Percentiles rank a stretch among this genome's conserved stretches.
phyloP scores from a whole-genome alignment of 2,113 vertebrate species.

The Sarotherodon lohbergeri region DNA sequence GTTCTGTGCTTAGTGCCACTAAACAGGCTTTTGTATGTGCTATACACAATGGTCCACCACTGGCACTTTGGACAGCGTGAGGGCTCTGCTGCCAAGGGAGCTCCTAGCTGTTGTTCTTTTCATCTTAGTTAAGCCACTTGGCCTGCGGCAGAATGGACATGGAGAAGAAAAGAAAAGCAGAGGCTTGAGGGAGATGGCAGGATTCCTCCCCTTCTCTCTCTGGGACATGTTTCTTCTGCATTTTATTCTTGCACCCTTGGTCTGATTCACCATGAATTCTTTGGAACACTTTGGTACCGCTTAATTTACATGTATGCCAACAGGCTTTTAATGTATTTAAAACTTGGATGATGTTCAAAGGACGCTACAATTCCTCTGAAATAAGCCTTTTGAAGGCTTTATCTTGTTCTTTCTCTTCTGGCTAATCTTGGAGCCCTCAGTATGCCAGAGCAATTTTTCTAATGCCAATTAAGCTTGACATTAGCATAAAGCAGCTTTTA shows the following conservation, averaged over 20 bases:
- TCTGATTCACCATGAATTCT: constrained; percentile 86
- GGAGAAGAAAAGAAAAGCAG: constrained; percentile 60
- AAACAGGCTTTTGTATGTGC: constrained; percentile 70
- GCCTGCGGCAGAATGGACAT: constrained; percentile 64
- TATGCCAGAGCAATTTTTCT: constrained; percentile 98
- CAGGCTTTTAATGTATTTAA: constrained; percentile 95
- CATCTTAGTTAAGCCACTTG: constrained; percentile 78
- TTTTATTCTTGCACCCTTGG: constrained; percentile 69
- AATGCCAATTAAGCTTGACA: constrained; percentile 97
- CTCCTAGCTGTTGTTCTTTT: constrained; percentile 73
- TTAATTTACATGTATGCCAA: constrained; percentile 99
- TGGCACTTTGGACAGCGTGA: constrained; percentile 63
- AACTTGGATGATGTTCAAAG: constrained; percentile 99
- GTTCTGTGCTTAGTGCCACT: constrained; percentile 58
- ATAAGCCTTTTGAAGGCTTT: constrained; percentile 97
- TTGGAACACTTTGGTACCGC: constrained; percentile 82
- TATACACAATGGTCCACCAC: constrained; percentile 59
- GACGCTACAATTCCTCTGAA: constrained; percentile 97
- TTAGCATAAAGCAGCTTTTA: constrained; percentile 96
- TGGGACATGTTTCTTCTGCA: constrained; percentile 57
- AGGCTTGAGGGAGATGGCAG: constrained; percentile 67
- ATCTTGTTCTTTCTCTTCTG: constrained; percentile 97
- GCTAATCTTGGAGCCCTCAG: constrained; percentile 95
- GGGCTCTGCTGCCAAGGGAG: constrained; percentile 67
- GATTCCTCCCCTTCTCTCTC: constrained; percentile 61